phyloP scores from a whole-genome alignment of 2,797 vertebrate genomes.

The Alcedo atthis region DNA sequence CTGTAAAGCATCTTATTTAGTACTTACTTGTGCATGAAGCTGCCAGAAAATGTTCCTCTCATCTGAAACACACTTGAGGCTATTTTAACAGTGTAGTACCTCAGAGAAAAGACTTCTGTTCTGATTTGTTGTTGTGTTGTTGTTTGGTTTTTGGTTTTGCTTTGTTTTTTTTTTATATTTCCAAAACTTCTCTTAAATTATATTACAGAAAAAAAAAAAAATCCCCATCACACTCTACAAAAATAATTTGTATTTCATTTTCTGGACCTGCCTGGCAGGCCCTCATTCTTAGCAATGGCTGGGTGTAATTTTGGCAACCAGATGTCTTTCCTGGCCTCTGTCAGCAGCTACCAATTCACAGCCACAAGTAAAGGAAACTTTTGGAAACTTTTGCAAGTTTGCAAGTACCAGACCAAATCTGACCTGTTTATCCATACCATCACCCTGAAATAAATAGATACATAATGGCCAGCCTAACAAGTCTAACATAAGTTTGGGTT shows the following conservation, averaged over 20 bases:
- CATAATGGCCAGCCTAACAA: background rate
- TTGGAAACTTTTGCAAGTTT: background rate
- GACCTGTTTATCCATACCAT: background rate
- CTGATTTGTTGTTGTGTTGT: too few species aligned
- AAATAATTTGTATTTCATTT: background rate
- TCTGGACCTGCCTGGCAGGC: background rate
- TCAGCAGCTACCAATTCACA: background rate
- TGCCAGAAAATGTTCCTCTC: background rate
- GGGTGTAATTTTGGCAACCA: background rate
- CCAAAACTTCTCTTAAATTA: background rate
- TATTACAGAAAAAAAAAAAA: background rate
- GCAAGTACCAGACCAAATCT: background rate
- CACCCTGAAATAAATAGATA: background rate
- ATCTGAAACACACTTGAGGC: background rate
- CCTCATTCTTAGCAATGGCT: accelerated
- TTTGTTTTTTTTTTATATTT: background rate
- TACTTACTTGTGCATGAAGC: background rate
- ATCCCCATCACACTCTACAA: background rate
- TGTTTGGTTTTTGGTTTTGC: too few species aligned
- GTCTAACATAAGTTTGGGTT: accelerated
- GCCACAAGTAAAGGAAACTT: background rate
- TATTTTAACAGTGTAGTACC: background rate
- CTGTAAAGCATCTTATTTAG: background rate
- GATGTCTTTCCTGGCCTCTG: background rate
- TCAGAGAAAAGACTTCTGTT: background rate